Conservation (phyloP, 2,888 invertebrate genomes). For the Eupithecia subumbrata region DNA sequence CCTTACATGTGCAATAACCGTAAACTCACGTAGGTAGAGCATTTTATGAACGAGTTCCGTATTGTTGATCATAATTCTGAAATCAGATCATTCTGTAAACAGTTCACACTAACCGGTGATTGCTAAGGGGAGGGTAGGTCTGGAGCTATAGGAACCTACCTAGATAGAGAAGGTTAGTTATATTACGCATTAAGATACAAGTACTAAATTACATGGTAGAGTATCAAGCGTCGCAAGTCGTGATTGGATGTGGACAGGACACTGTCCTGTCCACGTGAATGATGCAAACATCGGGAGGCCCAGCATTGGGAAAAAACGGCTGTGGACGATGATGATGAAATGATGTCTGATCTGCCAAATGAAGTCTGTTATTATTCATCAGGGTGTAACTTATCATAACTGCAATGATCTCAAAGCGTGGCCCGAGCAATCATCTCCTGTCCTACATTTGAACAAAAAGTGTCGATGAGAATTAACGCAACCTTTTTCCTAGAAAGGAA, state of each 20-base stretch:
- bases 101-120: background rate
- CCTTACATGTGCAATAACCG: background rate
- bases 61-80: background rate
- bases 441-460: background rate
- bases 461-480: too few relatives aligned
- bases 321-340: background rate
- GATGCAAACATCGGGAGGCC: background rate
- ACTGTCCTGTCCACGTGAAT: too few relatives aligned
- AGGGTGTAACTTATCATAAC: slow-evolving; percentile 1
- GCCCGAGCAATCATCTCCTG: background rate
- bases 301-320: background rate
- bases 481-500: too few relatives aligned
- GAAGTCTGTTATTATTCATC: too few relatives aligned
- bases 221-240: background rate
- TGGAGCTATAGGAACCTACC: background rate
- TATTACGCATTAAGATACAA: background rate
- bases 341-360: too few relatives aligned
- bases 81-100: background rate
- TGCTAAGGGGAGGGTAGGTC: background rate
- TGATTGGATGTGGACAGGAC: background rate
- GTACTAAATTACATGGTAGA: too few relatives aligned
- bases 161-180: background rate
- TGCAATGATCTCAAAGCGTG: background rate
- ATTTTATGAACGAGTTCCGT: background rate
- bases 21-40: background rate